Evolutionary conservation across 2,797 vertebrate genomes (phyloP).

Genomic region (Pyrocephalus nanus): DNA sequence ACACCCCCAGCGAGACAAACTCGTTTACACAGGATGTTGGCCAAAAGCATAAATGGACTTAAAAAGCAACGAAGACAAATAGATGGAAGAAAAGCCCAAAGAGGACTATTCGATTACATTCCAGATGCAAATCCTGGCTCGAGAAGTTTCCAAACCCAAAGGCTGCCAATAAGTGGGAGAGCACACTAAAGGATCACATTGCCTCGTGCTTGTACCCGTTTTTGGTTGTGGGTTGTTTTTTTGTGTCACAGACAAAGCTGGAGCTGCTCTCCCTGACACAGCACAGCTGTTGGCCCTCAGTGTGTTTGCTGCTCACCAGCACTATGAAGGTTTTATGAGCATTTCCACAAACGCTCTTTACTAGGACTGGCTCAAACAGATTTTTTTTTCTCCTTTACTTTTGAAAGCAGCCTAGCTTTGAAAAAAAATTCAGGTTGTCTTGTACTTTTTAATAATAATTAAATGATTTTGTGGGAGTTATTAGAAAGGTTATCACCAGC

Average conservation of each 20-base stretch:
- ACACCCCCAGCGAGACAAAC: background rate
- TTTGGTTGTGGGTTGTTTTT: background rate
- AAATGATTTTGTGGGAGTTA: background rate
- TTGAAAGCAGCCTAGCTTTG: background rate
- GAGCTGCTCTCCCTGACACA: background rate
- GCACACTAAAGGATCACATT: background rate
- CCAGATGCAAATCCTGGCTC: constrained; percentile 30
- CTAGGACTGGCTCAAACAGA: background rate
- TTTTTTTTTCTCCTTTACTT: background rate
- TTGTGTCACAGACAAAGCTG: background rate
- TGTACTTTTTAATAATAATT: background rate
- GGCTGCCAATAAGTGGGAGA: background rate
- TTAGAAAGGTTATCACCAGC: background rate
- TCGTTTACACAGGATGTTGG: background rate
- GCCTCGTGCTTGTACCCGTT: background rate
- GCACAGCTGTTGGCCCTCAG: background rate
- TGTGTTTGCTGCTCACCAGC: background rate
- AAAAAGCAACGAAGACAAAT: background rate
- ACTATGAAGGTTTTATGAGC: background rate
- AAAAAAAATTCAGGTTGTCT: background rate
- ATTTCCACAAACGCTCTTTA: background rate
- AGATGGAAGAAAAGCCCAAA: background rate
- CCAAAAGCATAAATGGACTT: background rate
- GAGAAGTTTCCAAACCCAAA: background rate
- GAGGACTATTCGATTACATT: background rate